phyloP scores from a whole-genome alignment of 2,888 invertebrate species.

The Drosophila meridiana region DNA sequence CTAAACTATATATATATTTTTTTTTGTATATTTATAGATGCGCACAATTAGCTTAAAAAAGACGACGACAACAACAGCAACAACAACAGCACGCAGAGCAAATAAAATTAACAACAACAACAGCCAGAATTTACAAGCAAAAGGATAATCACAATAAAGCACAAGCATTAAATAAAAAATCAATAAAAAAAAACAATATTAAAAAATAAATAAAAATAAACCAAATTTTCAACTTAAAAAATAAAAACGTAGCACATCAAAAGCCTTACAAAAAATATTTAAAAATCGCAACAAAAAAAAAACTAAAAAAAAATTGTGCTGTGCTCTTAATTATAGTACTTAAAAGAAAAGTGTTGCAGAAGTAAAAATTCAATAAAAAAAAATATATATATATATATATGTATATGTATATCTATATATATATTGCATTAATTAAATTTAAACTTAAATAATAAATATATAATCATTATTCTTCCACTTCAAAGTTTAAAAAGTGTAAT shows the following conservation, averaged over 20 bases:
- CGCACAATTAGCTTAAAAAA: slow-evolving; percentile 74
- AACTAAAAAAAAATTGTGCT: slow-evolving; percentile 62
- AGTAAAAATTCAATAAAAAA: slow-evolving; percentile 32
- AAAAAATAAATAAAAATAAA: slow-evolving; percentile 38
- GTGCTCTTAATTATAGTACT: slow-evolving; percentile 65
- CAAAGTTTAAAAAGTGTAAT: slow-evolving; percentile 71
- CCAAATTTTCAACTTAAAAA: slow-evolving; percentile 42
- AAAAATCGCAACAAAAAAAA: slow-evolving; percentile 25
- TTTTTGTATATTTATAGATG: slow-evolving; percentile 53
- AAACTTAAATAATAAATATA: slow-evolving; percentile 38
- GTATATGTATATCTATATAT: neutral
- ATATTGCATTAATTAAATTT: slow-evolving; percentile 10
- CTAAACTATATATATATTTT: neutral
- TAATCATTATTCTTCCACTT: slow-evolving; percentile 78
- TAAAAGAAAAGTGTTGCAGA: slow-evolving; percentile 16
- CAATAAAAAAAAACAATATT: slow-evolving; percentile 13
- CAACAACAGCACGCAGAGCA: slow-evolving; percentile 36
- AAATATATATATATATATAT: neutral
- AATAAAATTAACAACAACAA: slow-evolving; percentile 28
- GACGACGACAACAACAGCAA: slow-evolving; percentile 40
- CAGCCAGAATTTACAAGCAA: slow-evolving; percentile 77
- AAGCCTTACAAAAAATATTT: slow-evolving; percentile 67
- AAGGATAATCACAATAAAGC: slow-evolving; percentile 74
- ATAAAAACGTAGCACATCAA: slow-evolving; percentile 62
- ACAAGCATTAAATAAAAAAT: slow-evolving; percentile 40